Evolutionary conservation across 35 echinoderm and acorn worm genomes (phyloP), one percentile per base, ranked within the genome.

Genomic region (Lytechinus variegatus): DNA sequence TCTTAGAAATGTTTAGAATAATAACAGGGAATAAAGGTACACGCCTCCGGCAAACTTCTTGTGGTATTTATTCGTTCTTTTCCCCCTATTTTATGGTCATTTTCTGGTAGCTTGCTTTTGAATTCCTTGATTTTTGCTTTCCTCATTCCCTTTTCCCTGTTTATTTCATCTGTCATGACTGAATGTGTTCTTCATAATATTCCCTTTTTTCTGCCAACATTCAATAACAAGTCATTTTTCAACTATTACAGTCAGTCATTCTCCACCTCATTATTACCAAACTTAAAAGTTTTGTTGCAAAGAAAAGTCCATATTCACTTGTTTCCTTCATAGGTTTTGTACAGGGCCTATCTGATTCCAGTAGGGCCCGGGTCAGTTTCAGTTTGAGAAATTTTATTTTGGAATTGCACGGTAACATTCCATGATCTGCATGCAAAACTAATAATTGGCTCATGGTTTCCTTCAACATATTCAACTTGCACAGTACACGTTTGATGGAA

Each of bases 1-100:
- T 93, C 92, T 93, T 55, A 93, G 92, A 57, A 57, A 93, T 93
- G 92, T 93, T 93, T 93, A 93, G 92, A 93, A 93, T 93, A 93
- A 93, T 93, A 93, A 93, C 92, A 93, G 54, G 92, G 92, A 93
- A 57, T 93, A 90, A 90, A 90, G 88, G 88, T 90, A 54, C 16
- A 79, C 66, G 14, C 66, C 66, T 79, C 66, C 6, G 66, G 66
- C 66, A 79, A 7, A 24, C 66, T 79, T 79, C 66, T 79, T 79
- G 66, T 24, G 66, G 66, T 79, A n/a, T 79, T 79, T 79, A 79
- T 79, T 79, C 66, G 3, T 79, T 79, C 66, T 79, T 79, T 79
- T 44, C 33, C 33, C 33, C 16, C 66, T 4, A 79, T 3, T 79
- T 79, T 24, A 24, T 79, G 66, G 66, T 79, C 66, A 79, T 79